A percentile compares a stretch with the other conserved stretches of the same genome.
phyloP scores from a whole-genome alignment of 2,888 invertebrate genomes.

The Zygaena filipendulae region DNA sequence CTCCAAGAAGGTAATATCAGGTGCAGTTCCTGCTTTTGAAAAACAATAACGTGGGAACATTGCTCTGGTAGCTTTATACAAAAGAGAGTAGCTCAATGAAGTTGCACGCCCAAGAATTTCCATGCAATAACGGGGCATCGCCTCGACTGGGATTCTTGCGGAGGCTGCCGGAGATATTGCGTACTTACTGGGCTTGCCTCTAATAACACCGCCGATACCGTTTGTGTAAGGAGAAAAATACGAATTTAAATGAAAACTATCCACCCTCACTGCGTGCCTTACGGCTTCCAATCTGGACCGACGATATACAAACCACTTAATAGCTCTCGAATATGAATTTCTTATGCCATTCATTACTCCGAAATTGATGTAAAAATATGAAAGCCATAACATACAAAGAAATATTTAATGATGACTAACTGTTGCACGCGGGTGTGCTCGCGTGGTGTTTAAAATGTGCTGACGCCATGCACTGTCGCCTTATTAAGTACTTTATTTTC shows the following conservation, averaged over 20 bases:
- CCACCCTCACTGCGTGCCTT: slow-evolving; percentile 31
- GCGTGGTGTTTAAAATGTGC: too few species aligned
- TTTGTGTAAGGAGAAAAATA: slow-evolving; percentile 56
- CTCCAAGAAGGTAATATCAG: slow-evolving; percentile 51
- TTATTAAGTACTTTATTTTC: too few species aligned
- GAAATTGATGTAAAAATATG: too few species aligned
- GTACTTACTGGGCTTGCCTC: slow-evolving; percentile 59
- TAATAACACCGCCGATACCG: slow-evolving; percentile 61
- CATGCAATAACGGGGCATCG: slow-evolving; percentile 60
- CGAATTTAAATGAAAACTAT: slow-evolving; percentile 57
- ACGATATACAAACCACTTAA: slow-evolving; percentile 31
- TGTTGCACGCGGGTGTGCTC: too few species aligned
- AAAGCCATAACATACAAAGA: too few species aligned
- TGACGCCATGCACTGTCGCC: too few species aligned
- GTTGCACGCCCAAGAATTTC: slow-evolving; percentile 64
- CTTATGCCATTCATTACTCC: too few species aligned
- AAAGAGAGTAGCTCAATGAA: slow-evolving; percentile 60
- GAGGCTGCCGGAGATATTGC: slow-evolving; percentile 57
- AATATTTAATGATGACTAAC: too few species aligned
- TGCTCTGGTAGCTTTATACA: slow-evolving; percentile 56
- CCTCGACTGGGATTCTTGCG: slow-evolving; percentile 43
- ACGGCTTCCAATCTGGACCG: slow-evolving; percentile 49
- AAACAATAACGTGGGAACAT: slow-evolving; percentile 63
- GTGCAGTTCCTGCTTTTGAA: slow-evolving; percentile 50
- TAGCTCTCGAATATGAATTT: too few species aligned